Base-by-base conservation (phyloP, 2,888 invertebrate species). In the Pseudanteris insignis region DNA sequence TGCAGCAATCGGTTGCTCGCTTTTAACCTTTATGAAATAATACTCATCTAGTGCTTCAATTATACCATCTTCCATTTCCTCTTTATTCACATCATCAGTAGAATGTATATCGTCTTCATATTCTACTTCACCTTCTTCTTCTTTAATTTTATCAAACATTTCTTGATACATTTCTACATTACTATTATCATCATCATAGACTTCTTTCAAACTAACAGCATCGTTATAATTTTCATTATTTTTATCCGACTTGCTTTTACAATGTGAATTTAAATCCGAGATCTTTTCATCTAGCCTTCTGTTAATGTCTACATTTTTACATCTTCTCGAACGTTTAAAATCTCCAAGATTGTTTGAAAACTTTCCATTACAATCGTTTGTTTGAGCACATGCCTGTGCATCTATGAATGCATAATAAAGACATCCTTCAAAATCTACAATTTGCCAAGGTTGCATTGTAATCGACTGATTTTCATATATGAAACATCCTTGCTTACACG, bases 371-470 rank as follows among this genome's bases (percentile, higher is more conserved):
- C 7, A 7, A 21, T 21, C 21, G 10, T 9, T 6, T 1, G 13
- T 36, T 24, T 50, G n/a, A 32, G 30, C 0, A 1, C 25, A 12
- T n/a, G 63, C 64, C 34, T 57, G 64, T 28, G 60, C 1, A 8
- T 47, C 37, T 10, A 75, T 54, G 55, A 74, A 75, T 24, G 75
- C 74, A 37, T 73, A 73, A 64, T 72, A 75, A 10, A 68, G 68
- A 36, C 59, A 63, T 15, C 72, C 74, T 2, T 70, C 72, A 7
- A 75, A 66, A 43, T 75, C 73, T 38, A 75, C 72, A 10, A 75
- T 53, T 44, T 73, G 70, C 73, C 72, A 73, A 2, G 72, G 70
- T 43, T 70, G 69, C 74, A 74, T 73, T 14, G 60, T 41, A 32
- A 72, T 73, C 3, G 70, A 64, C 63, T 73, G 67, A 54, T 70